These are phyloP conservation scores for Nesospiza acunhae DNA, from an alignment of 2,113 vertebrate species.

Conservation along the genomic window DNA sequence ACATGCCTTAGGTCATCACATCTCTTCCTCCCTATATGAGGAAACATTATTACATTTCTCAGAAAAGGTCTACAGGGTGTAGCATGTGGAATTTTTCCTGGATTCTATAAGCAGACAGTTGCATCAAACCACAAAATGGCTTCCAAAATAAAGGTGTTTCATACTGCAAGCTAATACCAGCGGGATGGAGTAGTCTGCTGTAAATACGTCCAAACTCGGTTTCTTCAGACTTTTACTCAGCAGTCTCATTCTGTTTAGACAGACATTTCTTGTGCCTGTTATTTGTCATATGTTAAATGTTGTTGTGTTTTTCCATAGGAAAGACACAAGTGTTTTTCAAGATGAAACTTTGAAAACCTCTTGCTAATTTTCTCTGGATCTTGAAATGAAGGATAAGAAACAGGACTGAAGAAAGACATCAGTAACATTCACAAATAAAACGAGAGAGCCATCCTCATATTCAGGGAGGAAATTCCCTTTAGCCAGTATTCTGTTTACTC, in stretches of 20 bases:
- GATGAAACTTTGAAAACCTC: neutral
- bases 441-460: neutral
- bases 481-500: neutral
- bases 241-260: neutral
- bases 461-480: neutral
- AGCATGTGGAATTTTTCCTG: neutral
- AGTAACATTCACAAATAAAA: neutral
- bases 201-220: neutral
- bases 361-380: neutral
- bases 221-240: neutral
- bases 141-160: slow-evolving; percentile 24
- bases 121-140: neutral
- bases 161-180: neutral
- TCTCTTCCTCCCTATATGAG: neutral
- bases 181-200: neutral
- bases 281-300: neutral
- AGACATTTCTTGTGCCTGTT: neutral
- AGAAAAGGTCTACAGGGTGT: neutral
- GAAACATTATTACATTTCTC: slow-evolving; percentile 4
- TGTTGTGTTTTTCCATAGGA: neutral
- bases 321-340: neutral
- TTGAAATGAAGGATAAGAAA: neutral
- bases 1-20: neutral
- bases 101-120: neutral
- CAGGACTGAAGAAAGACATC: neutral